Evolutionary conservation across 35 echinoderm and acorn worm genomes (phyloP), one percentile per base, ranked within the genome.

Genomic region (Ptychodera flava): DNA sequence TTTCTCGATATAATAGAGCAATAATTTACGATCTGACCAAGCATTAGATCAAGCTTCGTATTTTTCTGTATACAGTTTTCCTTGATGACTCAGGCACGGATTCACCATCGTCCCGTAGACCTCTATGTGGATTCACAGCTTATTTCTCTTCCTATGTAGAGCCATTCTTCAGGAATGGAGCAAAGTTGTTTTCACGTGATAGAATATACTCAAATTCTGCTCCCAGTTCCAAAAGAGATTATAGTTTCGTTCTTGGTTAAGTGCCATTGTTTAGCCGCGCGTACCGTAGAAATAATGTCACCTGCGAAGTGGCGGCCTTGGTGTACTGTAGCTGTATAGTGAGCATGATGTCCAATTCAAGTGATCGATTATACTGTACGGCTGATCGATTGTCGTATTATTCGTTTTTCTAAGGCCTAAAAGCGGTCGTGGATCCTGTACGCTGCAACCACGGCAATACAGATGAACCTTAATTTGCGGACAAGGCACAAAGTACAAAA

Each of bases 371-470:
- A 36, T 29, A n/a, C 2, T 36, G 82, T 15, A 37, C 34, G 35
- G 31, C 1, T 32, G 34, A 83, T 36, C 30, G 35, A 2, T 83
- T 83, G 82, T 83, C 82, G 35, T 0, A 28, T 16, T 37, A 33
- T 36, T 83, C 35, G 35, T 34, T 83, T n/a, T n/a, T 37, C 37
- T 33, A 83, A 83, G 82, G 22, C 16, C 22, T 37, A 10, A 27
- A 10, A 1, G 82, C 82, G 33, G 82, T 83, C 35, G 82, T 37
- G 82, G 35, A 33, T 82, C 22, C 31, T 82, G 37, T 16, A 1
- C 12, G 82, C 82, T 37, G 82, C 82, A 33, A 83, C 82, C 82
- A 83, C 82, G 82, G 82, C 82, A 83, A 83, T 83, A 83, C 34
- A 33, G 32, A 82, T 64, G 45, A 64, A 64, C 45, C 45, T 64